phyloP scores from a whole-genome alignment of 2,797 vertebrate species.

The Octomys mimax region DNA sequence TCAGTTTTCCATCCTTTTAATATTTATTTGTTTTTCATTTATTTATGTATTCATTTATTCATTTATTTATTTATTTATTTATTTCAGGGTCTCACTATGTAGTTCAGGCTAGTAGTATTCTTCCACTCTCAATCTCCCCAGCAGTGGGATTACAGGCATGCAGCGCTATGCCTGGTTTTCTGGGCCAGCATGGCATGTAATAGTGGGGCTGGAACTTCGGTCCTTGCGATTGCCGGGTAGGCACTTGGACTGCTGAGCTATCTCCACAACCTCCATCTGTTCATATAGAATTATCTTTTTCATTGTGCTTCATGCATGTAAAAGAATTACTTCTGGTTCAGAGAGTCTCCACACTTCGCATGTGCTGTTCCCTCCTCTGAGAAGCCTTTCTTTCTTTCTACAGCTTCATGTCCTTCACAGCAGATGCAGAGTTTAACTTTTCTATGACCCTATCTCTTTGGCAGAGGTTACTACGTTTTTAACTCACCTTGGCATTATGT shows the following conservation, averaged over 20 bases:
- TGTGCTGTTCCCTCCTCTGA: not conserved
- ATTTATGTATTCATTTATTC: too few species aligned
- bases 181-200: too few species aligned
- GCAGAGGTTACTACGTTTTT: not conserved
- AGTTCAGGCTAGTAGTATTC: too few species aligned
- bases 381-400: not conserved
- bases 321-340: not conserved
- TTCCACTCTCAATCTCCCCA: too few species aligned
- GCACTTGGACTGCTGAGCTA: too few species aligned
- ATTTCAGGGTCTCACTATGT: too few species aligned
- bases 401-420: not conserved
- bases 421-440: not conserved
- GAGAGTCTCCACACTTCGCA: not conserved
- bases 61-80: too few species aligned
- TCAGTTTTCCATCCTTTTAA: not conserved
- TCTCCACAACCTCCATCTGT: not conserved
- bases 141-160: too few species aligned
- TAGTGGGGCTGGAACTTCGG: too few species aligned
- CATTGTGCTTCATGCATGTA: not conserved
- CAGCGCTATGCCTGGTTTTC: too few species aligned
- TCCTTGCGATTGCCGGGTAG: too few species aligned
- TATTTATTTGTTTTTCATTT: too few species aligned
- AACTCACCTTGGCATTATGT: not conserved
- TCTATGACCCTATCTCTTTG: not conserved
- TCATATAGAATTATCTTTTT: not conserved